Conservation (phyloP, 2,888 invertebrate genomes). For the Hipparchia sbordonii region DNA sequence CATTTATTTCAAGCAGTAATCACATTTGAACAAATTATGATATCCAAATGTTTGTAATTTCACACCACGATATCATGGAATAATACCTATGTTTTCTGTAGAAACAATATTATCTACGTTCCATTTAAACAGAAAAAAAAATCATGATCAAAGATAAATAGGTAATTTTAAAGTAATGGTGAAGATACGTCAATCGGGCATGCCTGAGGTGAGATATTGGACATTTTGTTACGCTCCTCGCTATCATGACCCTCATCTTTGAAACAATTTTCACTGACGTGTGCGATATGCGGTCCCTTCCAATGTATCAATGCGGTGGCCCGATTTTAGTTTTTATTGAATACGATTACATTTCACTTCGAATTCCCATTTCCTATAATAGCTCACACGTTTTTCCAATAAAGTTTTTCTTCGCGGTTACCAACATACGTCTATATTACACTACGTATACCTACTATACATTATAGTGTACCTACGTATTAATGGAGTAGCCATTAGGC, state of each 20-base stretch:
- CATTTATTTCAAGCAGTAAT: too few relatives aligned
- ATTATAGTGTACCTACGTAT: too few relatives aligned
- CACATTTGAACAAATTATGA: too few relatives aligned
- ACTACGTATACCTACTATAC: too few relatives aligned
- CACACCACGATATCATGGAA: too few relatives aligned
- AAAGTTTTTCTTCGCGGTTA: neutral
- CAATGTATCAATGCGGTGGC: constrained; percentile 19
- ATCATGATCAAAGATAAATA: constrained; percentile 5
- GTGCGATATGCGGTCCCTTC: constrained; percentile 20
- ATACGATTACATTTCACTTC: constrained; percentile 18
- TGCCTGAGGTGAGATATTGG: constrained; percentile 24
- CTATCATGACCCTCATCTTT: constrained; percentile 27
- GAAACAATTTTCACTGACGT: constrained; percentile 24
- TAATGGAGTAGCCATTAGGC: too few relatives aligned
- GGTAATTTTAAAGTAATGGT: constrained; percentile 14
- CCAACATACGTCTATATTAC: neutral
- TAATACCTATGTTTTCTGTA: too few relatives aligned
- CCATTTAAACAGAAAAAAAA: neutral
- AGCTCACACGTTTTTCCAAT: neutral
- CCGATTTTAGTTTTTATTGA: constrained; percentile 19
- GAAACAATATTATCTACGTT: too few relatives aligned
- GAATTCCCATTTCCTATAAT: constrained; percentile 12
- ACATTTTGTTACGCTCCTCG: constrained; percentile 21
- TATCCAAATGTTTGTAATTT: too few relatives aligned
- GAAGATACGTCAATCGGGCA: constrained; percentile 19